Percentiles rank a stretch among this genome's conserved stretches.
phyloP scores from a whole-genome alignment of 1,140 invertebrate genomes.

The Drosophila novamexicana region DNA sequence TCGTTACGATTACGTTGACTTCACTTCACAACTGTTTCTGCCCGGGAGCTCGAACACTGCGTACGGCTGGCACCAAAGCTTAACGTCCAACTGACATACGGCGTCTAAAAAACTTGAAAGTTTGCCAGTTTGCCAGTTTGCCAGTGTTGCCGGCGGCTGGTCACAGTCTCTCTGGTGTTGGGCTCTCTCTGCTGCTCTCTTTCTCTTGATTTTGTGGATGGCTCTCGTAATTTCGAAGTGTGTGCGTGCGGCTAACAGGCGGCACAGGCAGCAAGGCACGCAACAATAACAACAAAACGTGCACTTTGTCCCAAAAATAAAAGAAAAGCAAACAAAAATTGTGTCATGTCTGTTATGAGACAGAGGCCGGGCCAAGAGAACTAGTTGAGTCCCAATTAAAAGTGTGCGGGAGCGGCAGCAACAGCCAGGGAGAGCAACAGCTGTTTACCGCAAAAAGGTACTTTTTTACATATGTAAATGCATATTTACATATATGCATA shows the following conservation, averaged over 20 bases:
- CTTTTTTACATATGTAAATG: constrained; percentile 1
- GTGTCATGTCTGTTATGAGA: constrained; percentile 36
- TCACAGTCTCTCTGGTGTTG: constrained; percentile 19
- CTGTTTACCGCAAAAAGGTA: constrained; percentile 38
- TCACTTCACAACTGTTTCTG: constrained; percentile 46
- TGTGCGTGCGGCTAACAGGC: constrained; percentile 51
- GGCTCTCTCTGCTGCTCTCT: constrained; percentile 26
- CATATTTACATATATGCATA: constrained; percentile 3
- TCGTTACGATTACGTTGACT: constrained; percentile 57
- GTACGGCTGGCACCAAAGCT: constrained; percentile 72
- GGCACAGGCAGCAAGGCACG: constrained; percentile 19
- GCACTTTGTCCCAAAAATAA: constrained; percentile 66
- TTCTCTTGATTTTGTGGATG: constrained; percentile 5
- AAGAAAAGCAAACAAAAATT: constrained; percentile 21
- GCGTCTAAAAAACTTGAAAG: constrained; percentile 61
- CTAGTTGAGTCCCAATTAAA: not conserved
- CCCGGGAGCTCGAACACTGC: constrained; percentile 58
- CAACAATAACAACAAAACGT: constrained; percentile 44
- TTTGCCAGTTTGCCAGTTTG: constrained; percentile 53
- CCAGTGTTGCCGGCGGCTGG: constrained; percentile 30
- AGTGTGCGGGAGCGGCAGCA: not conserved
- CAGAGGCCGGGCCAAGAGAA: constrained; percentile 29
- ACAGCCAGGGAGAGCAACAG: constrained; percentile 42
- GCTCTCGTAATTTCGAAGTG: constrained; percentile 41
- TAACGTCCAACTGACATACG: constrained; percentile 65